Evolutionary conservation across 23 tunicate species (phyloP).

Genomic region (Halocynthia aurantium): DNA sequence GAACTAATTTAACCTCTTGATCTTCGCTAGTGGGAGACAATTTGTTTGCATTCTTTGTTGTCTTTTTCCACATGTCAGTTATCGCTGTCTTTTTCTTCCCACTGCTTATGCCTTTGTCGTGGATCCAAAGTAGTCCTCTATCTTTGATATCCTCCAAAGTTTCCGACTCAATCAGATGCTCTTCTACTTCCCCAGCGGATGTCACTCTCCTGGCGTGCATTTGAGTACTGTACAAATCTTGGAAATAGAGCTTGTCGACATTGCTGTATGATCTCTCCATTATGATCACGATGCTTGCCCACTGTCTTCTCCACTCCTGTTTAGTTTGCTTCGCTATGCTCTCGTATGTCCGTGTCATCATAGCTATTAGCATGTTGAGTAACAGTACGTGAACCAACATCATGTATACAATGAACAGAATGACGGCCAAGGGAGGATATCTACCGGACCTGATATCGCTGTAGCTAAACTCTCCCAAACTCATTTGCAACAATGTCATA

Average conservation of each 20-base stretch:
- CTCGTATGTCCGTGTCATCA: conserved; percentile 90
- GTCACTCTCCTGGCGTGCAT: conserved; percentile 52
- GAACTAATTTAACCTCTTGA: too few relatives aligned
- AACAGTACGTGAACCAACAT: conserved; percentile 69
- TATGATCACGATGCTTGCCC: conserved; percentile 77
- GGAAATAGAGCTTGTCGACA: conserved; percentile 40
- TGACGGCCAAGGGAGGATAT: conserved; percentile 46
- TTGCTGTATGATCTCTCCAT: conserved; percentile 73
- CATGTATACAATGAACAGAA: conserved; percentile 73
- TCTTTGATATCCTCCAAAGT: neutral
- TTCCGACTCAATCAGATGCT: neutral
- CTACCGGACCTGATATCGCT: conserved; percentile 27
- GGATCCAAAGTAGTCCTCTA: conserved; percentile 16
- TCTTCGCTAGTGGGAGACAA: too few relatives aligned
- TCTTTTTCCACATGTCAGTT: conserved; percentile 13
- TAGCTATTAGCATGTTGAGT: conserved; percentile 89
- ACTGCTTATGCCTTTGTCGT: conserved; percentile 11
- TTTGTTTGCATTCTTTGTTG: neutral
- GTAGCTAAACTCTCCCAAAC: conserved; percentile 75
- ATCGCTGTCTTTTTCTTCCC: conserved; percentile 18
- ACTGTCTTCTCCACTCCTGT: conserved; percentile 70
- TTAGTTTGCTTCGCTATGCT: conserved; percentile 43
- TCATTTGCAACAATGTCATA: conserved; percentile 82
- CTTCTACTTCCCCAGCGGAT: conserved; percentile 47
- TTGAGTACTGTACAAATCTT: conserved; percentile 38